Evolutionary conservation across 2,888 invertebrate genomes (phyloP), one percentile per base, ranked within the genome.

Genomic region (Cerceris rybyensis): DNA sequence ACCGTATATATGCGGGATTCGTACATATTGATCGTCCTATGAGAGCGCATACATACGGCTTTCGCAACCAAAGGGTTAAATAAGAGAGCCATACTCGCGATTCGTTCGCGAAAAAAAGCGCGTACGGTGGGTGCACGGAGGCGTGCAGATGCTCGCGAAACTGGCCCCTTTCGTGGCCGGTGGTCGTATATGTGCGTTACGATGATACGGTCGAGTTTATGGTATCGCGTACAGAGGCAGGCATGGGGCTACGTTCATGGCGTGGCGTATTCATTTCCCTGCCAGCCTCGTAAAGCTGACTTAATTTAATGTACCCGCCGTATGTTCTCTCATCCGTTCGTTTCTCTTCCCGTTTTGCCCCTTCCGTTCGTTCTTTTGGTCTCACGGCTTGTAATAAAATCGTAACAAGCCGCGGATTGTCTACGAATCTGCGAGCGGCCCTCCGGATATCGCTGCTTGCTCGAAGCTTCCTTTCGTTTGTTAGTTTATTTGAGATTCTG

Each of bases 241-340:
- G 80, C 82, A 86, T 70, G 73, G 75, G 76, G 76, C 77, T 80
- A 65, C 78, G 69, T 63, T 80, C 83, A 78, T 82, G 80, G 64
- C 81, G 72, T 70, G 81, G 85, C 79, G 85, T 85, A 90, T 90
- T 90, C 89, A 87, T 91, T 91, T 90, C 88, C 89, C 89, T 86
- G 86, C 87, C 79, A 78, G 78, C 82, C 87, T 90, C 91, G 89
- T 91, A 90, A 91, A 91, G 86, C 88, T 79, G 88, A 88, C 87
- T 89, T 91, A 90, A 90, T 91, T 90, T 90, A 89, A 90, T 87
- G 88, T 84, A 81, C 86, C 79, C 65, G 66, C 77, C 78, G 70
- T 78, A 74, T 50, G 49, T 58, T 70, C 60, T 16, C 66, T 67
- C 54, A 17, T 39, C 61, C 28, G 55, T 54, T 17, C 17, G 17